These are phyloP conservation scores for Sialis lutaria DNA, from an alignment of 2,888 invertebrate genomes.

Conservation along the genomic window DNA sequence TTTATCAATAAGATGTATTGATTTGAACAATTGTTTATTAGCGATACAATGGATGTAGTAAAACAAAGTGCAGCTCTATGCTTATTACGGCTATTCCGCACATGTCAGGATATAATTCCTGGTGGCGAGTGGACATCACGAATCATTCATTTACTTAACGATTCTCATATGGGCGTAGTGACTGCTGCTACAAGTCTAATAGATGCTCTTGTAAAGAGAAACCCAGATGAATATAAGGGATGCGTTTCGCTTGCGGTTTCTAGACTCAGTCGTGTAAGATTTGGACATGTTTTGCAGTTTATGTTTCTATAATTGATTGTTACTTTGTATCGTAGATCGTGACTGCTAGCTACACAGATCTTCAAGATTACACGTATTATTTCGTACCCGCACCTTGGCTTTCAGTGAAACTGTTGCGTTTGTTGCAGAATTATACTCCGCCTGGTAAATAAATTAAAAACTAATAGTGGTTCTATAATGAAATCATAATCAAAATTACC, in stretches of 20 bases:
- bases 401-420: constrained; percentile 87
- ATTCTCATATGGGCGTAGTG: constrained; percentile 98
- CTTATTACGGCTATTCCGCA: constrained; percentile 80
- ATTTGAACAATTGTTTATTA: constrained; percentile 19
- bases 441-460: constrained; percentile 37
- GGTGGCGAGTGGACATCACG: constrained; percentile 98
- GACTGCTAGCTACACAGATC: constrained; percentile 95
- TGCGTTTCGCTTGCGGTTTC: constrained; percentile 97
- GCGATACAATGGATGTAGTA: constrained; percentile 98
- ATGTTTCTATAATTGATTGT: constrained; percentile 3
- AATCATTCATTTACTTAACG: constrained; percentile 95
- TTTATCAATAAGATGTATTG: neutral
- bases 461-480: too few relatives aligned
- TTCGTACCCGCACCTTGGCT: constrained; percentile 99
- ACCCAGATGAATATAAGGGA: constrained; percentile 98
- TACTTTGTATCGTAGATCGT: constrained; percentile 54
- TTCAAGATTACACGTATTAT: constrained; percentile 99
- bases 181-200: constrained; percentile 97
- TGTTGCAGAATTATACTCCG: constrained; percentile 96
- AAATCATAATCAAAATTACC: too few relatives aligned
- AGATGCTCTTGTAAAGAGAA: constrained; percentile 94
- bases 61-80: constrained; percentile 99
- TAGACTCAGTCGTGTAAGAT: constrained; percentile 67
- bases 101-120: constrained; percentile 89
- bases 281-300: constrained; percentile 1